Evolutionary conservation across 1,140 invertebrate genomes (phyloP), one percentile per base, ranked within the genome.

Genomic region (Diploscapter pachys): DNA sequence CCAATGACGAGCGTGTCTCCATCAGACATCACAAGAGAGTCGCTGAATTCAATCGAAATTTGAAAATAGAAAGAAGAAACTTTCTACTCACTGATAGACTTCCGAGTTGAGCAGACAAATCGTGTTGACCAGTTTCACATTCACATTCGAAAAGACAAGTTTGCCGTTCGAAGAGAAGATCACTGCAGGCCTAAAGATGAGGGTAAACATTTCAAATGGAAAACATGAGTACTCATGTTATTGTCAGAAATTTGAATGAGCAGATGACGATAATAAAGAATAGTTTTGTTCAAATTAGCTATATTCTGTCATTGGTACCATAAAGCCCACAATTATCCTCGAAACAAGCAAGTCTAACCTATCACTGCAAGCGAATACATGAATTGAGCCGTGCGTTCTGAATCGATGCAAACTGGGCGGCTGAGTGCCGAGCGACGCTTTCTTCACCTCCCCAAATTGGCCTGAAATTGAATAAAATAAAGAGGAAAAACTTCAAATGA

Each of bases 81-180:
- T 53, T n/a, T 8, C 52, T 5, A 52, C 4, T 63, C 96, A 94
- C 0, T 93, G 92, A 88, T 96, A 98, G 0, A 93, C 92, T 83
- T 93, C 91, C 0, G 95, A 92, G 87, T 98, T 96, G 2, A 98
- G 86, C 0, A 94, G 94, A 87, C 96, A 99, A 94, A 99, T 98
- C 84, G 98, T 94, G 83, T 93, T 94, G 0, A 99, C 96, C 88
- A 98, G 93, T 86, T 95, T 94, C 8, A 99, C 88, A 87, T 99
- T 99, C 2, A 99, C 96, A 89, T 98, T 99, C 49, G 95, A 98
- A 88, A 99, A 99, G 0, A 99, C 95, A 3, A 99, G 89, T 87
- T 99, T 99, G 85, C 98, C 93, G 88, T 98, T 99, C 5, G 94
- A 96, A 5, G 94, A 97, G 88, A 98, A 99, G 79, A 99, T 98